Conservation (phyloP, 2,797 vertebrate genomes). For the Adrianichthys oophorus region DNA sequence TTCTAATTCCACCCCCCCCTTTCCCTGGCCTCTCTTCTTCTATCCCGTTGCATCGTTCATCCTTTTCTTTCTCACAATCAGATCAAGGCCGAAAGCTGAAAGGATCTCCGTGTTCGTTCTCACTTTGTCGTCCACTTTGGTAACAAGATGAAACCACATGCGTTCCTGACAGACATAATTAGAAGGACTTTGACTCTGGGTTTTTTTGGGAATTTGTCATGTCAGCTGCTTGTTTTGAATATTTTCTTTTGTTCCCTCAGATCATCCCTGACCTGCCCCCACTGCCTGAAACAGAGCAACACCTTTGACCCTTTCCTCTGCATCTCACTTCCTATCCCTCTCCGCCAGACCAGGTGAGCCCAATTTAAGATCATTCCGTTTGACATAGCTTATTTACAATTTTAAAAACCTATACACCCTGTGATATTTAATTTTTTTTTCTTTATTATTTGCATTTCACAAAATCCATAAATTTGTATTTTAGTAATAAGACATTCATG, state of each 20-base stretch:
- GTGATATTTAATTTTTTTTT: too few species aligned
- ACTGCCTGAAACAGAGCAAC: conserved; percentile 96
- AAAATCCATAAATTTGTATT: too few species aligned
- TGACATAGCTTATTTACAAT: too few species aligned
- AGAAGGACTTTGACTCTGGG: conserved; percentile 12
- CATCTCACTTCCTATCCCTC: conserved; percentile 93
- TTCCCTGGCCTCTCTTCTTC: conserved; percentile 20
- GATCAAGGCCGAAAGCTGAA: conserved; percentile 28
- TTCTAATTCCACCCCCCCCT: conserved; percentile 15
- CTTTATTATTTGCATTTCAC: too few species aligned
- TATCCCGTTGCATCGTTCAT: conserved; percentile 51
- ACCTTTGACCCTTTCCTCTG: conserved; percentile 97
- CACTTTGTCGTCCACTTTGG: conserved; percentile 21
- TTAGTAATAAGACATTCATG: too few species aligned
- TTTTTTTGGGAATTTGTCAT: conserved; percentile 21
- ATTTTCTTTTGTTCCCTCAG: conserved; percentile 64
- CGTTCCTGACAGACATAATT: conserved; percentile 25
- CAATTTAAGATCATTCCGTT: not conserved
- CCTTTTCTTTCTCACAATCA: conserved; percentile 40
- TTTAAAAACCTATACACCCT: too few species aligned
- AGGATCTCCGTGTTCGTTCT: conserved; percentile 18
- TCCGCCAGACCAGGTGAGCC: conserved; percentile 91
- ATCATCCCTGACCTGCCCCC: conserved; percentile 95
- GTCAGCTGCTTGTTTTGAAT: conserved; percentile 13
- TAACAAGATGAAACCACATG: conserved; percentile 31